These are phyloP conservation scores for Magallana gigas DNA, from an alignment of 1,140 invertebrate species.

Conservation along the genomic window DNA sequence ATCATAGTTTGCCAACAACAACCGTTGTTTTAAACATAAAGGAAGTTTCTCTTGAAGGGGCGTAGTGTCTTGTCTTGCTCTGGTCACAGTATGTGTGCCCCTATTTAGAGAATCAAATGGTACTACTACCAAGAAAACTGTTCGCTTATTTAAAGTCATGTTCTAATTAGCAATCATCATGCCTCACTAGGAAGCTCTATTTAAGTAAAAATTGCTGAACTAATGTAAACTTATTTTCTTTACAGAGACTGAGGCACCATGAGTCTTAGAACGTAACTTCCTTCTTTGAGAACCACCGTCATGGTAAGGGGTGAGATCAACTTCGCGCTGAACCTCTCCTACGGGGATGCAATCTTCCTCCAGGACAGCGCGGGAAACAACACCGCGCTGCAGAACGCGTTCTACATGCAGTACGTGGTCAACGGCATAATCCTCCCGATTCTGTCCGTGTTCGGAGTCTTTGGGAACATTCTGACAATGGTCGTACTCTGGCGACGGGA, in stretches of 20 bases:
- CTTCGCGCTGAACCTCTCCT: conserved; percentile 71
- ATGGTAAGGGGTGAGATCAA: conserved; percentile 67
- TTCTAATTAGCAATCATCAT: background rate
- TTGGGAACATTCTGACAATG: conserved; percentile 78
- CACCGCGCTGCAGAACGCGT: conserved; percentile 55
- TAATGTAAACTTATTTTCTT: background rate
- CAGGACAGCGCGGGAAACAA: conserved; percentile 60
- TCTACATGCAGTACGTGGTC: conserved; percentile 69
- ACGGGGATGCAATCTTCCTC: conserved; percentile 62
- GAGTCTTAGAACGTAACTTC: background rate
- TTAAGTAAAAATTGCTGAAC: background rate
- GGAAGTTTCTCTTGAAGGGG: background rate
- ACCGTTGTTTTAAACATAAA: background rate
- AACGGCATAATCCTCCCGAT: conserved; percentile 74
- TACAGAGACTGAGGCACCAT: background rate
- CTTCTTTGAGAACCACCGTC: background rate
- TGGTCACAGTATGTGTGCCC: conserved; percentile 8
- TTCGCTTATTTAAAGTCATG: background rate
- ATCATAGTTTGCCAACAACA: conserved; percentile 11
- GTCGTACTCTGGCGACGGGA: conserved; percentile 74
- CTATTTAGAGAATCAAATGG: background rate
- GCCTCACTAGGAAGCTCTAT: background rate
- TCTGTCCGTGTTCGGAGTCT: conserved; percentile 68
- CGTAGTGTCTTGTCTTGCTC: background rate
- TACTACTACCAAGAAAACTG: background rate